These are phyloP conservation scores for Rallus crepitans DNA, from an alignment of 2,797 vertebrate species.

Conservation along the genomic window DNA sequence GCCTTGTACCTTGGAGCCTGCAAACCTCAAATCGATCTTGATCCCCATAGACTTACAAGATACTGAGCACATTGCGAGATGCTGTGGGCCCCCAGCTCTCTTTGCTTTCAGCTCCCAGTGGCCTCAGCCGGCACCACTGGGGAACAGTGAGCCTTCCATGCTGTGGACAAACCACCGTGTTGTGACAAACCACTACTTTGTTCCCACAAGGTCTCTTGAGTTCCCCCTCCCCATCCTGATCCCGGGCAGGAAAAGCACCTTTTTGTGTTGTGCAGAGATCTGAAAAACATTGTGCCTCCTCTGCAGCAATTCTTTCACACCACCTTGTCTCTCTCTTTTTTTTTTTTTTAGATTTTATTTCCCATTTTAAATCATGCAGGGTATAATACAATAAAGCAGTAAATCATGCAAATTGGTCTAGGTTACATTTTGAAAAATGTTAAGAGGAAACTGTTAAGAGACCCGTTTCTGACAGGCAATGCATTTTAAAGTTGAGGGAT, in stretches of 20 bases:
- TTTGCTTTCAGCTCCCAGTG: conserved; percentile 54
- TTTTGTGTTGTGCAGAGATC: conserved; percentile 9
- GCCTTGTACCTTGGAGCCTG: conserved; percentile 17
- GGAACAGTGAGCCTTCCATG: neutral
- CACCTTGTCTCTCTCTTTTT: conserved; percentile 54
- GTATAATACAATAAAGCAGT: conserved; percentile 88
- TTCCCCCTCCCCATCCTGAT: neutral
- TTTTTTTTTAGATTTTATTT: conserved; percentile 79
- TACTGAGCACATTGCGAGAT: neutral
- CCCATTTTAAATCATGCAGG: conserved; percentile 85
- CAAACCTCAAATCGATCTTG: neutral
- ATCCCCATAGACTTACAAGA: conserved; percentile 19
- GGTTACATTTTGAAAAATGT: conserved; percentile 89
- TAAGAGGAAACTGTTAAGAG: conserved; percentile 89
- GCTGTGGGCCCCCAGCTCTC: conserved; percentile 27
- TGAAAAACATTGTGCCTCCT: conserved; percentile 47
- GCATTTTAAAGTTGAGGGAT: conserved; percentile 89
- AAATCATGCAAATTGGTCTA: conserved; percentile 90
- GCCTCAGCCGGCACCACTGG: neutral
- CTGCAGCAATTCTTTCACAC: conserved; percentile 59
- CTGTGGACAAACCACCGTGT: neutral
- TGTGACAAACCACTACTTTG: conserved; percentile 13
- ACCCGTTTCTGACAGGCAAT: conserved; percentile 86
- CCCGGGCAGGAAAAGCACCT: conserved; percentile 1
- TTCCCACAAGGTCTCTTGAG: neutral